Percentiles rank a stretch among this genome's conserved stretches.
Conservation (phyloP, 2,888 invertebrate species). For the Deilephila elpenor region DNA sequence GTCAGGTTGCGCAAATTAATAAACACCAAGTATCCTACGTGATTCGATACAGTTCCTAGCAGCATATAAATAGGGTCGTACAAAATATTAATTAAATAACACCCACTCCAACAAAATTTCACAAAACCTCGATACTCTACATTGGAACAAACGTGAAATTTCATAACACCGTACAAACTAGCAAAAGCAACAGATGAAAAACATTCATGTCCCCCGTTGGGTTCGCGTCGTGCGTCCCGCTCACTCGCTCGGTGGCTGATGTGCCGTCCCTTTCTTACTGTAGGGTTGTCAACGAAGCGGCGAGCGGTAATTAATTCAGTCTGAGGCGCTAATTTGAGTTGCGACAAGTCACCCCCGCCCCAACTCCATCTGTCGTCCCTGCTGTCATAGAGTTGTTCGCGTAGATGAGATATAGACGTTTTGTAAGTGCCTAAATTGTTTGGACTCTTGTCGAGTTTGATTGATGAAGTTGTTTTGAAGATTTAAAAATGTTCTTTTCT, state of each 20-base stretch:
- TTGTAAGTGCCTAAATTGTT: not conserved
- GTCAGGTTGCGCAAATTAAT: no score
- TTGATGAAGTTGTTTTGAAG: not conserved
- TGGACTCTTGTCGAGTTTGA: not conserved
- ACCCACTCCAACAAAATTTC: no score
- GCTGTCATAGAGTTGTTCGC: constrained; percentile 3
- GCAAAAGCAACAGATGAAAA: constrained; percentile 23
- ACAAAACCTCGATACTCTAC: not conserved
- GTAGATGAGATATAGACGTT: not conserved
- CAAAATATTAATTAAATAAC: no score
- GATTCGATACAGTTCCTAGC: no score
- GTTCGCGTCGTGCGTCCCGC: not conserved
- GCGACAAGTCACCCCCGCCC: constrained; percentile 57
- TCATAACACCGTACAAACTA: constrained; percentile 9
- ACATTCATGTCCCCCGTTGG: constrained; percentile 14
- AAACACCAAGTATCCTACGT: no score
- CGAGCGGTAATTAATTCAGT: constrained; percentile 74
- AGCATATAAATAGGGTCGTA: no score
- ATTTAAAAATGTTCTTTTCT: no score
- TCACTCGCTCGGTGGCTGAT: not conserved
- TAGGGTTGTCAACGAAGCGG: constrained; percentile 67
- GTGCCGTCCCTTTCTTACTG: constrained; percentile 41
- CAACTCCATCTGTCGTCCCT: constrained; percentile 19
- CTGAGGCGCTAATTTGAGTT: constrained; percentile 75
- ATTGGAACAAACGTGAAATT: not conserved